Conservation (phyloP, 2,797 vertebrate genomes). For the Pipistrellus nathusii region DNA sequence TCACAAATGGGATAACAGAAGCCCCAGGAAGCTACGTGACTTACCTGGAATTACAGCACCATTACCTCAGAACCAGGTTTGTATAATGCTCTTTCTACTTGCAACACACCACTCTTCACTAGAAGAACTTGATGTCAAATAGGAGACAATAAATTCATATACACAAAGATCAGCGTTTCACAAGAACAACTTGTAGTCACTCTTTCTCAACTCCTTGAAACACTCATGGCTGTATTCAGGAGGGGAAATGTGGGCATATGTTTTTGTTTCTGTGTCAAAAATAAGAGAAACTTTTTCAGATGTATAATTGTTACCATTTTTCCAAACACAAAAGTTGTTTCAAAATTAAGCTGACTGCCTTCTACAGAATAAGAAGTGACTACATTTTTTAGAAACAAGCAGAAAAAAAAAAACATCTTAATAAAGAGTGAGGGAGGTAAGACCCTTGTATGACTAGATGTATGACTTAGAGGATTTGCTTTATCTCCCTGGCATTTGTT, state of each 20-base stretch:
- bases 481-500: background rate
- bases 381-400: background rate
- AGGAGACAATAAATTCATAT: background rate
- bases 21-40: background rate
- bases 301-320: background rate
- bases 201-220: background rate
- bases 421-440: background rate
- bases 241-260: fast-evolving
- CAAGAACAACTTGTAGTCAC: background rate
- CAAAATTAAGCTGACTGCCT: background rate
- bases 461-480: background rate
- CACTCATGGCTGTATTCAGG: fast-evolving
- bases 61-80: background rate
- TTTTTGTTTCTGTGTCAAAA: background rate
- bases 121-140: background rate
- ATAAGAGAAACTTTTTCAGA: background rate
- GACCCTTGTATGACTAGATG: background rate
- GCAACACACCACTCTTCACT: background rate
- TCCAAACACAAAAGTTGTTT: background rate
- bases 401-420: background rate
- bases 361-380: background rate
- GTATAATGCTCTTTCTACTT: background rate
- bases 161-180: background rate
- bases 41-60: background rate
- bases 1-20: background rate